phyloP scores from a whole-genome alignment of 1,140 invertebrate genomes.

The Thaumatotibia leucotreta region DNA sequence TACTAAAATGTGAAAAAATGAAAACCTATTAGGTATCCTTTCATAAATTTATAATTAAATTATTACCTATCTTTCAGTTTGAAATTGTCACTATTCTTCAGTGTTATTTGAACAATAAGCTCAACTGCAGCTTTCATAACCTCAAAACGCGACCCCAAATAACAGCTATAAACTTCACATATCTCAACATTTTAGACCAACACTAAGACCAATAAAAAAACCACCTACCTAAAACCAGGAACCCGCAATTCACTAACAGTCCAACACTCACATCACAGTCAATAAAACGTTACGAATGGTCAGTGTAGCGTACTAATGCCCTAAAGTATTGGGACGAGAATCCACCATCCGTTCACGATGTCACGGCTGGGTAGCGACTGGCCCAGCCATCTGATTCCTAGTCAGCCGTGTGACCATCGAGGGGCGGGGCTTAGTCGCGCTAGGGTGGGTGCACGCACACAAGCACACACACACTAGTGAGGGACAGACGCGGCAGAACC shows the following conservation, averaged over 20 bases:
- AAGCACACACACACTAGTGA: slow-evolving; percentile 27
- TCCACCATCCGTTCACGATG: slow-evolving; percentile 66
- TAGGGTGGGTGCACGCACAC: slow-evolving; percentile 50
- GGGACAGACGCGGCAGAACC: slow-evolving; percentile 34
- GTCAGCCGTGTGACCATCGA: slow-evolving; percentile 71
- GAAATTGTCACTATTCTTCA: too few species aligned
- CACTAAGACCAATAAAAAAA: slow-evolving; percentile 16
- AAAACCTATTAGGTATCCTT: neutral
- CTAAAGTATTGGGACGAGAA: slow-evolving; percentile 54
- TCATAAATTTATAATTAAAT: neutral
- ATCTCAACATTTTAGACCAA: neutral
- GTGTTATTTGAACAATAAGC: too few species aligned
- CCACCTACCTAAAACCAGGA: slow-evolving; percentile 52
- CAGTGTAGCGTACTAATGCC: slow-evolving; percentile 59
- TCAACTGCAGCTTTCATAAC: neutral
- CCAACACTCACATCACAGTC: slow-evolving; percentile 50
- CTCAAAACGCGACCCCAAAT: neutral
- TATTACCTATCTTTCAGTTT: too few species aligned
- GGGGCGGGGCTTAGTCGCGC: slow-evolving; percentile 53
- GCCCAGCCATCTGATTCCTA: slow-evolving; percentile 74
- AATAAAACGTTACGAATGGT: slow-evolving; percentile 45
- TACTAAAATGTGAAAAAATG: too few species aligned
- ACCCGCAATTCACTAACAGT: slow-evolving; percentile 42
- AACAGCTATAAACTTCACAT: neutral
- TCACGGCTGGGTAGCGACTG: slow-evolving; percentile 72